Evolutionary conservation across 2,888 invertebrate genomes (phyloP).

Genomic region (Noctuana brunneofusca): DNA sequence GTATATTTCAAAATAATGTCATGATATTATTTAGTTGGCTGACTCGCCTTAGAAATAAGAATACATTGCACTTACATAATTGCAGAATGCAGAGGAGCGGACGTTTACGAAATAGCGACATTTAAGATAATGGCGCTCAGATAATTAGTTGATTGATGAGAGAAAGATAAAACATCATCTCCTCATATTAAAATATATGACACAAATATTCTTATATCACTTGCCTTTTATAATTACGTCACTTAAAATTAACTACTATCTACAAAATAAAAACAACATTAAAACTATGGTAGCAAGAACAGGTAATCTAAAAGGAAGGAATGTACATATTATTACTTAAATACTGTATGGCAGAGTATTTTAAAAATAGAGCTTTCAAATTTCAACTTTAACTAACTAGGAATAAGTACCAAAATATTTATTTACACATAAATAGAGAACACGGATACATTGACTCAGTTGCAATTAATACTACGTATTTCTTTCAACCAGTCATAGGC

Average conservation of each 20-base stretch:
- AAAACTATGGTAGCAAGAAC: slow-evolving; percentile 68
- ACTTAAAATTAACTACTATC: slow-evolving; percentile 33
- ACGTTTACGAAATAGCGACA: slow-evolving; percentile 24
- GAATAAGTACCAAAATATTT: slow-evolving; percentile 50
- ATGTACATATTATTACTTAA: slow-evolving; percentile 67
- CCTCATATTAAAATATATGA: slow-evolving; percentile 31
- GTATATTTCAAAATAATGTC: background rate
- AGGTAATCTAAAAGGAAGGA: slow-evolving; percentile 74
- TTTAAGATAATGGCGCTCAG: slow-evolving; percentile 25
- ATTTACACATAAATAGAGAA: slow-evolving; percentile 56
- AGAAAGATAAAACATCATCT: slow-evolving; percentile 28
- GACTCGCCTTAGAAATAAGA: slow-evolving; percentile 10
- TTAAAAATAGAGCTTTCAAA: slow-evolving; percentile 43
- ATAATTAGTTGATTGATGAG: slow-evolving; percentile 30
- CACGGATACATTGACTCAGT: slow-evolving; percentile 50
- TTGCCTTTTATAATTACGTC: slow-evolving; percentile 32
- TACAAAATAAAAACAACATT: slow-evolving; percentile 45
- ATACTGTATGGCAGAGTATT: slow-evolving; percentile 82
- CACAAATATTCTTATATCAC: slow-evolving; percentile 36
- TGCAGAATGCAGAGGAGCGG: slow-evolving; percentile 13
- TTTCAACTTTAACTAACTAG: slow-evolving; percentile 44
- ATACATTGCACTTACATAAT: slow-evolving; percentile 19
- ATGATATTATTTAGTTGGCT: slow-evolving; percentile 1
- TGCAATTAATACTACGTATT: slow-evolving; percentile 36
- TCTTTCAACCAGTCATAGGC: slow-evolving; percentile 72